Evolutionary conservation across 2,888 invertebrate species (phyloP).

Genomic region (Acleris emargana): DNA sequence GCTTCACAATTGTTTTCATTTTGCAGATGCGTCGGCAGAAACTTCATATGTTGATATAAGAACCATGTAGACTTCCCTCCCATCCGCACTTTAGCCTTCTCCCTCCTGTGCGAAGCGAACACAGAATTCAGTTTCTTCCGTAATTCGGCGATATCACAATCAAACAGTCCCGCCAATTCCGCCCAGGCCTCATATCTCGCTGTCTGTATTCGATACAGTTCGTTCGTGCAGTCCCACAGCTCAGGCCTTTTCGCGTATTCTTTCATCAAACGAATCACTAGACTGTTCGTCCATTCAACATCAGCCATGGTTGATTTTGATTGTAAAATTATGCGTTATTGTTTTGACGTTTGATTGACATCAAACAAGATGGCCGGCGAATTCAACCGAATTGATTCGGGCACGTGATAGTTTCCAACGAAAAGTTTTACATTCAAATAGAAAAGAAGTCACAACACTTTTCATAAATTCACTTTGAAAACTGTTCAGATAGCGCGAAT

Average conservation of each 20-base stretch:
- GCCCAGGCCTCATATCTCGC: slow-evolving; percentile 69
- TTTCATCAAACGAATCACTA: slow-evolving; percentile 58
- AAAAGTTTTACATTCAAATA: background rate
- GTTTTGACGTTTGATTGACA: slow-evolving; percentile 31
- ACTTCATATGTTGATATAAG: slow-evolving; percentile 63
- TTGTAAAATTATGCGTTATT: background rate
- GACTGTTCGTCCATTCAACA: slow-evolving; percentile 64
- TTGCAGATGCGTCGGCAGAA: slow-evolving; percentile 62
- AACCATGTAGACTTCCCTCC: slow-evolving; percentile 68
- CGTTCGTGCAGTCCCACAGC: slow-evolving; percentile 64
- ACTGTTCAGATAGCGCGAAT: too few species aligned
- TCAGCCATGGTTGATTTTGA: slow-evolving; percentile 51
- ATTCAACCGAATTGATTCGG: slow-evolving; percentile 2
- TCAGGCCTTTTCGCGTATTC: slow-evolving; percentile 60
- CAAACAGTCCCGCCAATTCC: slow-evolving; percentile 59
- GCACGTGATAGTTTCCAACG: background rate
- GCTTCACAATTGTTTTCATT: slow-evolving; percentile 33
- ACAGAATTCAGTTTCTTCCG: slow-evolving; percentile 73
- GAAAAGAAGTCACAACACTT: background rate
- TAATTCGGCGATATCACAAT: slow-evolving; percentile 65
- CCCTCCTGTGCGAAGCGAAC: slow-evolving; percentile 72
- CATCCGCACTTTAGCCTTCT: slow-evolving; percentile 62
- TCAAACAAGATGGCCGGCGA: slow-evolving; percentile 6
- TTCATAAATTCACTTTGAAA: background rate
- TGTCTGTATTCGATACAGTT: slow-evolving; percentile 58